phyloP scores from a whole-genome alignment of 2,113 vertebrate genomes.

The Cathartes aura region DNA sequence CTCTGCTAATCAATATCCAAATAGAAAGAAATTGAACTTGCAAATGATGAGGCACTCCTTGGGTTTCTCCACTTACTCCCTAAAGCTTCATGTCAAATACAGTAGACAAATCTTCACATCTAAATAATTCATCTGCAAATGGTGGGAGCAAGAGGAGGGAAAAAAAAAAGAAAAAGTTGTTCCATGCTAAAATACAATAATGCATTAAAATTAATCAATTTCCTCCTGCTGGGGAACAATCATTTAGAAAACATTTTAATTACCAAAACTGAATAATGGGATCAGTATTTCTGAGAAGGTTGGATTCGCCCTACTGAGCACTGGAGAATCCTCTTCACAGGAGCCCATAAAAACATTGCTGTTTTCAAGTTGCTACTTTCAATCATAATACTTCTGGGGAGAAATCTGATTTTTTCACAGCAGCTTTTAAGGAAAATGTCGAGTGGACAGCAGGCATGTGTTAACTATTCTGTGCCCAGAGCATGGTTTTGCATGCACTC shows the following conservation, averaged over 20 bases:
- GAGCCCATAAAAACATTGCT: constrained; percentile 30
- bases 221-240: constrained; percentile 48
- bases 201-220: constrained; percentile 61
- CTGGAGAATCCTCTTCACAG: constrained; percentile 30
- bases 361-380: constrained; percentile 13
- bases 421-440: neutral
- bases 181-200: constrained; percentile 56
- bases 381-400: constrained; percentile 21
- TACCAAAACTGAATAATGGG: constrained; percentile 25
- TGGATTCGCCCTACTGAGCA: constrained; percentile 19
- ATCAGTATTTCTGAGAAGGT: constrained; percentile 37
- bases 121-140: constrained; percentile 61
- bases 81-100: neutral
- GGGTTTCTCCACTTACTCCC: constrained; percentile 8
- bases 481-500: neutral
- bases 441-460: neutral
- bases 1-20: neutral
- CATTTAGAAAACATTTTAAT: constrained; percentile 64
- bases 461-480: neutral
- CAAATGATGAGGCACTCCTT: neutral
- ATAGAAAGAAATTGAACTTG: neutral
- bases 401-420: constrained; percentile 3
- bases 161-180: neutral
- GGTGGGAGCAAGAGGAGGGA: neutral
- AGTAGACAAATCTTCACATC: constrained; percentile 48